These are phyloP conservation scores for Geococcyx californianus DNA, from an alignment of 2,113 vertebrate species.

Conservation along the genomic window DNA sequence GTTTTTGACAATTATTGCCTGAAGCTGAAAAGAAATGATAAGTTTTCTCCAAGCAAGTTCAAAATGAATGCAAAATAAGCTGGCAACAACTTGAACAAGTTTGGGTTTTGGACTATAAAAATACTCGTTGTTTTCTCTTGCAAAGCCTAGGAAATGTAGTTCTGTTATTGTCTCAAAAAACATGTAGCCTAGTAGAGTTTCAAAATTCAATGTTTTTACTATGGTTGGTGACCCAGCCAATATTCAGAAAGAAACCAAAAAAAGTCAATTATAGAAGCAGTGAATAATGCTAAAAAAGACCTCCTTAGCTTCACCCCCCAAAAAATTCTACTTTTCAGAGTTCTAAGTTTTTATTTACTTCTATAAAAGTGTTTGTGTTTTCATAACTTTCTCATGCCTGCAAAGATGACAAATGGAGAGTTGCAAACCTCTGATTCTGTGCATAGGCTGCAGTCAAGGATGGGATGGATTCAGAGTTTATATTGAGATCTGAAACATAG, in stretches of 20 bases:
- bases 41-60: background rate
- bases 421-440: background rate
- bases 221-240: background rate
- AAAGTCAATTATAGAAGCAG: background rate
- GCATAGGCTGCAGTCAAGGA: background rate
- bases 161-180: background rate
- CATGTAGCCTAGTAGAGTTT: background rate
- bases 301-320: background rate
- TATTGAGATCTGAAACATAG: background rate
- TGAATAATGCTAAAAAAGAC: background rate
- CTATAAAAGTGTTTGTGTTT: background rate
- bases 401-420: background rate
- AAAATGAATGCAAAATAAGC: background rate
- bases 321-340: background rate
- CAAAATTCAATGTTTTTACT: background rate
- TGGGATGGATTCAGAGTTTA: background rate
- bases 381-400: background rate
- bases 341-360: constrained; percentile 54
- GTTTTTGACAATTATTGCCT: background rate
- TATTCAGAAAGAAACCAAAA: background rate
- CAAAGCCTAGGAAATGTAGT: background rate
- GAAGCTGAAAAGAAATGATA: background rate
- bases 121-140: background rate
- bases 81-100: background rate
- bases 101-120: background rate